Base-by-base conservation (phyloP, 2,888 invertebrate species). In the Caradrina clavipalpis region DNA sequence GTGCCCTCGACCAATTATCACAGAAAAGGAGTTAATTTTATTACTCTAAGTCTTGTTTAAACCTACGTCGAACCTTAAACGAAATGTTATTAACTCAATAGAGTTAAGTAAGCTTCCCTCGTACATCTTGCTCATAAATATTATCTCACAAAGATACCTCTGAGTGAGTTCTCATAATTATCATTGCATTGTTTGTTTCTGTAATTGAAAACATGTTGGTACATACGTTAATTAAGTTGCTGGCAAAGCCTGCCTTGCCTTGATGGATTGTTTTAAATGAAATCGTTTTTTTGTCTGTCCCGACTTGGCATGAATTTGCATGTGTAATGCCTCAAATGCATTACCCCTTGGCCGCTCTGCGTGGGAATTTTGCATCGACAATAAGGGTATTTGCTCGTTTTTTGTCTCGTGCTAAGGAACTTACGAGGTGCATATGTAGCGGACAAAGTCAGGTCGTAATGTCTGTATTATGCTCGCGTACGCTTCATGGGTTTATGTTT, bases 231-330 rank as follows among this genome's bases (percentile, higher is more conserved):
- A 95, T 94, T 92, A 93, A 94, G 92, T 91, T 91, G 90, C 89
- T 74, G 88, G 90, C 88, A 89, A 92, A 92, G 91, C 88, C 87
- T 86, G 84, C 70, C 81, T 87, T 86, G 85, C 69, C 81, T 87
- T 94, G 94, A 94, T 93, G 93, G 92, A 93, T 94, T 91, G 91
- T 91, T 89, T 89, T 90, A 87, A 91, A 91, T 92, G 87, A 85
- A 88, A 87, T 89, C 86, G 85, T 90, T 90, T 91, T 91, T 92
- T 91, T 91, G 86, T 88, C 77, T 86, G 87, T 87, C 81, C 82
- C 76, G 88, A 89, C 86, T 90, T 90, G 90, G 91, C 91, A 91
- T 92, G 91, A 85, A 93, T 94, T 91, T 93, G 92, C 94, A 94
- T 94, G 90, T 90, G 90, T 91, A 92, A 93, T 92, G 89, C 87